phyloP scores from a whole-genome alignment of 1,140 invertebrate genomes.

The Bursaphelenchus mucronatus region DNA sequence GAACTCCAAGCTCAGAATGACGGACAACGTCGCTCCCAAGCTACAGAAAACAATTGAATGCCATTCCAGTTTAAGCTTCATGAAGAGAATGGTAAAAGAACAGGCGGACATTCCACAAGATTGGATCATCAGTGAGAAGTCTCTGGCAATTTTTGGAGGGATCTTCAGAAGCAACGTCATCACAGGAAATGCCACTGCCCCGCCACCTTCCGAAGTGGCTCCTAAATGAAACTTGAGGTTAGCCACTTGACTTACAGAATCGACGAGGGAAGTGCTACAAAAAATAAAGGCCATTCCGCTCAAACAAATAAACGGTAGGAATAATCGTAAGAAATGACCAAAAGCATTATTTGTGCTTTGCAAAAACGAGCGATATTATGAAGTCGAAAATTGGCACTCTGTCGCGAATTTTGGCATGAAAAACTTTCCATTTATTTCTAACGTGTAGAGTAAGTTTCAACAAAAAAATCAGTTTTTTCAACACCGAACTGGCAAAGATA shows the following conservation, averaged over 20 bases:
- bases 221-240: conserved; percentile 24
- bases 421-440: too few relatives aligned
- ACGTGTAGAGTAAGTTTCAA: too few relatives aligned
- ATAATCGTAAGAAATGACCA: too few relatives aligned
- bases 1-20: conserved; percentile 19
- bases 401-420: too few relatives aligned
- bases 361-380: too few relatives aligned
- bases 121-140: conserved; percentile 53
- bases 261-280: too few relatives aligned
- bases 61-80: conserved; percentile 24
- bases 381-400: too few relatives aligned
- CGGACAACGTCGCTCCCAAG: conserved; percentile 10
- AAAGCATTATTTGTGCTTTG: too few relatives aligned
- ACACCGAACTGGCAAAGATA: conserved; percentile 13
- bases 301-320: too few relatives aligned
- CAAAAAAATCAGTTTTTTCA: too few relatives aligned
- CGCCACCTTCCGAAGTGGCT: conserved; percentile 46
- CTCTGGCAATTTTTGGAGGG: conserved; percentile 35
- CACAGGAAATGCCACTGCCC: conserved; percentile 47
- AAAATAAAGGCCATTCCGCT: too few relatives aligned
- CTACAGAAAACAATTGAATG: conserved; percentile 16
- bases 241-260: neutral
- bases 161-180: conserved; percentile 46
- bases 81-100: conserved; percentile 21
- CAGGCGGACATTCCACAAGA: conserved; percentile 31